phyloP scores from a whole-genome alignment of 1,140 invertebrate species.

The Drosophila bocqueti region DNA sequence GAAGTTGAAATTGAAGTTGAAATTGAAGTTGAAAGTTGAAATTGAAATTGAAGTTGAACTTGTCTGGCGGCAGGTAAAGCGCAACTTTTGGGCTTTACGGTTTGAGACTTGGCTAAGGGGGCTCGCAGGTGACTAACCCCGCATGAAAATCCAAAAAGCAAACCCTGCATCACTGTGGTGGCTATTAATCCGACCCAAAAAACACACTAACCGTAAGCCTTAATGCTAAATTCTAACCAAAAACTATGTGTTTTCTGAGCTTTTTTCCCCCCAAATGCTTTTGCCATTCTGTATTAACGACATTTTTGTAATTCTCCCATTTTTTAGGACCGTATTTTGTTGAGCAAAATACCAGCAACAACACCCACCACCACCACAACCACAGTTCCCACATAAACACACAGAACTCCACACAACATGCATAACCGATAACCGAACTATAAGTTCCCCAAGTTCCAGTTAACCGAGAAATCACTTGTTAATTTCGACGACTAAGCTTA shows the following conservation, averaged over 20 bases:
- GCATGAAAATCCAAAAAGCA: conserved; percentile 4
- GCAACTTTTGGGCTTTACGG: conserved; percentile 49
- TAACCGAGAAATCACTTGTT: conserved; percentile 50
- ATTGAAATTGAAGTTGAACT: conserved; percentile 35
- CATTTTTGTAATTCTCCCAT: conserved; percentile 29
- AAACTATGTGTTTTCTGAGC: conserved; percentile 15
- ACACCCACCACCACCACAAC: conserved; percentile 36
- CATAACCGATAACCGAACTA: conserved; percentile 39
- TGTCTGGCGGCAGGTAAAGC: conserved; percentile 71
- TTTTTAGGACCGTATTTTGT: conserved; percentile 62
- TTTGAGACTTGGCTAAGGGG: conserved; percentile 40
- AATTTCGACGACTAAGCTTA: conserved; percentile 38
- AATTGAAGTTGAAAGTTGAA: conserved; percentile 35
- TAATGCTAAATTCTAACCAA: conserved; percentile 17
- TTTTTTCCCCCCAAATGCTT: background rate
- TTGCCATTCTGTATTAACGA: conserved; percentile 43
- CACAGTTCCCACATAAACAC: conserved; percentile 49
- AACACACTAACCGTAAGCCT: conserved; percentile 34
- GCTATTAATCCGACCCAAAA: conserved; percentile 19
- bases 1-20: conserved; percentile 39
- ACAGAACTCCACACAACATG: conserved; percentile 47
- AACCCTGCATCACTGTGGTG: conserved; percentile 14
- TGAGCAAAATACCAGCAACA: conserved; percentile 57
- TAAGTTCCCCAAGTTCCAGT: conserved; percentile 36
- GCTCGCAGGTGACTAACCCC: conserved; percentile 44